phyloP scores from a whole-genome alignment of 37 sponge, comb jelly and placozoan genomes.

The Dysidea cf. avara region DNA sequence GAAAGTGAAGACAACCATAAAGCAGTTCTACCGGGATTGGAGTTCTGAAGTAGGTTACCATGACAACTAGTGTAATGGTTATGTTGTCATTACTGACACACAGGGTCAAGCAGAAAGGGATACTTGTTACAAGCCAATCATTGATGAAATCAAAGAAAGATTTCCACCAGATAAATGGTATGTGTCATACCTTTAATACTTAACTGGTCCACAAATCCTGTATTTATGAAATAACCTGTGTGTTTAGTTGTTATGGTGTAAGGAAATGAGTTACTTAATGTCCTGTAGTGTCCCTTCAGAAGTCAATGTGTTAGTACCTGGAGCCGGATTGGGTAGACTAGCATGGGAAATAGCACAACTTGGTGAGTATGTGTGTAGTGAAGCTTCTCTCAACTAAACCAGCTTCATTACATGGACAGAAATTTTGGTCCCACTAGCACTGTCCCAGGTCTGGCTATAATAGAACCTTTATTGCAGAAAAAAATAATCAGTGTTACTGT shows the following conservation, averaged over 20 bases:
- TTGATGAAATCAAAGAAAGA: constrained; percentile 66
- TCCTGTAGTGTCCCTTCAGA: constrained; percentile 29
- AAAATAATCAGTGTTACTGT: background rate
- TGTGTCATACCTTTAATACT: background rate
- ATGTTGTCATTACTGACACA: background rate
- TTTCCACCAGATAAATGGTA: constrained; percentile 59
- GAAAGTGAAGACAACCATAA: constrained; percentile 87
- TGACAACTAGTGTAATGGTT: background rate
- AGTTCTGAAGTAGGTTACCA: constrained; percentile 61
- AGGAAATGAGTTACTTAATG: too few species aligned
- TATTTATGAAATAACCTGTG: background rate
- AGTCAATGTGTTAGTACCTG: constrained; percentile 86
- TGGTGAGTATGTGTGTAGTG: constrained; percentile 24
- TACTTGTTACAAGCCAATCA: constrained; percentile 87
- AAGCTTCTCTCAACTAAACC: background rate
- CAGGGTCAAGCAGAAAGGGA: constrained; percentile 83
- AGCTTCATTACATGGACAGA: background rate
- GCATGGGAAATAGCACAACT: constrained; percentile 85
- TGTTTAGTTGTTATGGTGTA: too few species aligned
- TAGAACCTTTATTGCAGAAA: background rate
- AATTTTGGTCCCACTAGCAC: background rate
- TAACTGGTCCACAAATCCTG: background rate
- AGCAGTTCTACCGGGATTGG: constrained; percentile 99
- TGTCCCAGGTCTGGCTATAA: too few species aligned
- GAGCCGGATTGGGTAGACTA: constrained; percentile 92